These are phyloP conservation scores for Haemorhous mexicanus DNA, from an alignment of 2,113 vertebrate species.

Conservation along the genomic window DNA sequence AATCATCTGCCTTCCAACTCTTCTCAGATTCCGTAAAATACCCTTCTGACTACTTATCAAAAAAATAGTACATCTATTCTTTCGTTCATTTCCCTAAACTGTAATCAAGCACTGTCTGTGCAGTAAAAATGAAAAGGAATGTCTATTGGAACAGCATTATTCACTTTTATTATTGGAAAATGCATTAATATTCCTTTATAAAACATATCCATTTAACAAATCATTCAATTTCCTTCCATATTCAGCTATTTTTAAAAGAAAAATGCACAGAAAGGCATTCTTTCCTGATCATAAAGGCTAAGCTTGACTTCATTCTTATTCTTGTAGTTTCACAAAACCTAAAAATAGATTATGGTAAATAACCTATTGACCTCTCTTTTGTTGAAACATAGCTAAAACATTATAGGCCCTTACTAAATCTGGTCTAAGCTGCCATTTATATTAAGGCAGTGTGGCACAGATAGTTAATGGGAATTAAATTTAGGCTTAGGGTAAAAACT, in stretches of 20 bases:
- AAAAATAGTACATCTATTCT: conserved; percentile 38
- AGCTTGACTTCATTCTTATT: background rate
- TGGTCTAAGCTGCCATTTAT: background rate
- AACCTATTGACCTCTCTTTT: background rate
- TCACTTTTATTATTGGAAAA: conserved; percentile 47
- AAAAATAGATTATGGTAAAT: background rate
- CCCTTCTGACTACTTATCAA: conserved; percentile 21
- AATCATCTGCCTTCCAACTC: conserved; percentile 38
- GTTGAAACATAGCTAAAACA: background rate
- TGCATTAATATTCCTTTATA: conserved; percentile 26
- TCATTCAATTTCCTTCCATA: background rate
- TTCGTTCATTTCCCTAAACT: conserved; percentile 51
- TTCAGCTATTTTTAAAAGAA: background rate
- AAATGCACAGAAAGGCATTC: background rate
- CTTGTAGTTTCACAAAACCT: background rate
- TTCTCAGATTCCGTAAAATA: background rate
- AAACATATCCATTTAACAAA: conserved; percentile 15
- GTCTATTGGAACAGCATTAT: conserved; percentile 14
- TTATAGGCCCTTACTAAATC: background rate
- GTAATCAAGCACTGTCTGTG: conserved; percentile 18
- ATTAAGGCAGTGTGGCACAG: background rate
- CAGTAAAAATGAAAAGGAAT: conserved; percentile 30
- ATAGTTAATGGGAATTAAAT: background rate
- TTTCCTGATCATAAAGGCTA: background rate
- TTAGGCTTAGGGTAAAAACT: background rate